Conservation (phyloP, 2,113 vertebrate genomes). For the Lethenteron reissneri region DNA sequence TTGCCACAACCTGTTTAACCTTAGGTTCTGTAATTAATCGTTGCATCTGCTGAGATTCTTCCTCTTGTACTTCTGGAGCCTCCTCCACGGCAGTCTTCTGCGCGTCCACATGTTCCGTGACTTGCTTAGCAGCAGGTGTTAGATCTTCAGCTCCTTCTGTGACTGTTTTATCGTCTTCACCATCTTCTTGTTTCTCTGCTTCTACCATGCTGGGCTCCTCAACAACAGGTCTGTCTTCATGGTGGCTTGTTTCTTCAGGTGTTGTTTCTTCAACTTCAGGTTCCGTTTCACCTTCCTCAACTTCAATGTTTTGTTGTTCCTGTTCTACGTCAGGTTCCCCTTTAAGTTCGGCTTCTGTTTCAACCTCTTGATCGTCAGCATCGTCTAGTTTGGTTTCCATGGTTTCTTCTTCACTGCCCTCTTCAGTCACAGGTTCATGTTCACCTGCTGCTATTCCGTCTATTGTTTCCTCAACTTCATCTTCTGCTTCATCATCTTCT, state of each 20-base stretch:
- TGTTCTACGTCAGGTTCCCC: constrained; percentile 14
- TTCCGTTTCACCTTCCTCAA: constrained; percentile 13
- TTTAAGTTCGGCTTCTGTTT: constrained; percentile 13
- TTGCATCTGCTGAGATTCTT: constrained; percentile 13
- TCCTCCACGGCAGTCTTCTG: constrained; percentile 11
- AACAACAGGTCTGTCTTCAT: constrained; percentile 19
- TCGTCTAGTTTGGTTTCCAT: background rate
- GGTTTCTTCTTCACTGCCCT: background rate
- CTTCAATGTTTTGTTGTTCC: constrained; percentile 8
- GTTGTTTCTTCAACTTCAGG: constrained; percentile 15
- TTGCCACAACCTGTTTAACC: constrained; percentile 12
- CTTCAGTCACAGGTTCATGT: constrained; percentile 1
- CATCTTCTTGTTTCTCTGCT: constrained; percentile 14
- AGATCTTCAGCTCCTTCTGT: constrained; percentile 14
- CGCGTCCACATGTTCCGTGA: constrained; percentile 13
- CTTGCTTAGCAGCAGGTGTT: constrained; percentile 18
- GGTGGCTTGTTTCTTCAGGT: constrained; percentile 6
- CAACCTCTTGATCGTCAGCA: constrained; percentile 1
- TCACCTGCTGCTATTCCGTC: constrained; percentile 1
- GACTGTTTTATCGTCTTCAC: constrained; percentile 12
- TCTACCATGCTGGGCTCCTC: constrained; percentile 11
- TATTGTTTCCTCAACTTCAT: background rate
- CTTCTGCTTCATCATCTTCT: background rate
- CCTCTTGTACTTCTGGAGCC: constrained; percentile 14
- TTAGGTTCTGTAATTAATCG: constrained; percentile 15